Percentiles rank a stretch among this genome's conserved stretches.
Evolutionary conservation across 2,113 vertebrate genomes (phyloP).

Genomic region (Sturnira hondurensis): DNA sequence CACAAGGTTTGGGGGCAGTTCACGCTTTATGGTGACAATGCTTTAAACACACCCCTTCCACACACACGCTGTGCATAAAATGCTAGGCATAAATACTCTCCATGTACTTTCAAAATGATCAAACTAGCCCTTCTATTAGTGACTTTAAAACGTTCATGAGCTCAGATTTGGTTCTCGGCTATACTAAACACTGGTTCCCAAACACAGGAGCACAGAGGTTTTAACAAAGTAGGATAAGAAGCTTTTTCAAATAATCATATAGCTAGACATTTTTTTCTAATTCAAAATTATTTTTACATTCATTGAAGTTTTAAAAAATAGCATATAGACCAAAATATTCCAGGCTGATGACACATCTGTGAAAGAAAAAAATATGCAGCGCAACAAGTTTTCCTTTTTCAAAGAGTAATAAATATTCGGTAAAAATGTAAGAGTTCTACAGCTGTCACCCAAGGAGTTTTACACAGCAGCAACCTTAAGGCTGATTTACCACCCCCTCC

Average conservation of each 20-base stretch:
- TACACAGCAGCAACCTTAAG: slow-evolving; percentile 73
- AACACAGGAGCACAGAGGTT: not conserved
- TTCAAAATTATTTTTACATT: slow-evolving; percentile 18
- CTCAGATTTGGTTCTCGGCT: not conserved
- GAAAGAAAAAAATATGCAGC: slow-evolving; percentile 78
- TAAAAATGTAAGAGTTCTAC: slow-evolving; percentile 81
- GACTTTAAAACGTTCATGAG: not conserved
- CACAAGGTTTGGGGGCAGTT: not conserved
- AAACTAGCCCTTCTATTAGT: not conserved
- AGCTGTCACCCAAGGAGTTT: slow-evolving; percentile 78
- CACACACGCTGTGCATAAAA: not conserved
- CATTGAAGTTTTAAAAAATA: slow-evolving; percentile 45
- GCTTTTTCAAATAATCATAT: not conserved
- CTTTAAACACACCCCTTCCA: not conserved
- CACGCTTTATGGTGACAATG: not conserved
- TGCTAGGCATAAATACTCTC: not conserved
- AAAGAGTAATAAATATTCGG: slow-evolving; percentile 80
- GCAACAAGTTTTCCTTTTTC: slow-evolving; percentile 77
- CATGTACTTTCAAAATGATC: not conserved
- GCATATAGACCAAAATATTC: slow-evolving; percentile 50
- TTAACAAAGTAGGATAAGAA: not conserved
- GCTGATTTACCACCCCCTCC: slow-evolving; percentile 80
- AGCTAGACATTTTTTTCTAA: not conserved
- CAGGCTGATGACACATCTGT: slow-evolving; percentile 52
- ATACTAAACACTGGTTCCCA: not conserved